Base-by-base conservation (phyloP, 2,888 invertebrate genomes). In the Troides aeacus region DNA sequence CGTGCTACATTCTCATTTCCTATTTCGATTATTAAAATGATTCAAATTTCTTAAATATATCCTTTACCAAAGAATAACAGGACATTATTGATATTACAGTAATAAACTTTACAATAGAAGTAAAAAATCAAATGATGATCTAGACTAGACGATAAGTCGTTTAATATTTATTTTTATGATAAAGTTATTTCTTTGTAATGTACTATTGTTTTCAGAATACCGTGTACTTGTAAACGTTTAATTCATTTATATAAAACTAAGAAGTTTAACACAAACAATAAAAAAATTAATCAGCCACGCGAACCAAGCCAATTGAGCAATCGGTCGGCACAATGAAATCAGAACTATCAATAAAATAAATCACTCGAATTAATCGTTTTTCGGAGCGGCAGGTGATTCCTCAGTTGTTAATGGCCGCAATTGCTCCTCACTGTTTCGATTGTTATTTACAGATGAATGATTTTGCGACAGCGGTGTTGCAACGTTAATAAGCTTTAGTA, bases 401-500 rank as follows among this genome's bases (percentile, higher is more conserved):
- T 64, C 73, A 72, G 71, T 71, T 69, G 73, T 74, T 68, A 72
- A 73, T 70, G 73, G 72, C 70, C 71, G 69, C 74, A 76, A 75
- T 74, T 71, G 72, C 66, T 70, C 72, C 64, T 72, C 72, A 72
- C 66, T 67, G 71, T 67, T 70, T 68, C 69, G 73, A 74, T 72
- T 73, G 74, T 72, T 72, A 67, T 73, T 74, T 74, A 72, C 72
- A 65, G 68, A 71, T 70, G 72, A 76, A 76, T 75, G 73, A 74
- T 75, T 73, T 73, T 68, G 73, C 69, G 67, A 72, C 72, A 75
- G 17, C 17, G 5, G 50, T 50, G 5, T 2, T 50, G 18, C 50
- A 50, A 18, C 5, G 39, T 39, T 50, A 50, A 15, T 50, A 50
- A 50, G 50, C 50, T 4, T 50, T 50, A 50, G 17, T 17, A 17